Conservation (phyloP, 2,888 invertebrate species). For the Synergus itoensis region DNA sequence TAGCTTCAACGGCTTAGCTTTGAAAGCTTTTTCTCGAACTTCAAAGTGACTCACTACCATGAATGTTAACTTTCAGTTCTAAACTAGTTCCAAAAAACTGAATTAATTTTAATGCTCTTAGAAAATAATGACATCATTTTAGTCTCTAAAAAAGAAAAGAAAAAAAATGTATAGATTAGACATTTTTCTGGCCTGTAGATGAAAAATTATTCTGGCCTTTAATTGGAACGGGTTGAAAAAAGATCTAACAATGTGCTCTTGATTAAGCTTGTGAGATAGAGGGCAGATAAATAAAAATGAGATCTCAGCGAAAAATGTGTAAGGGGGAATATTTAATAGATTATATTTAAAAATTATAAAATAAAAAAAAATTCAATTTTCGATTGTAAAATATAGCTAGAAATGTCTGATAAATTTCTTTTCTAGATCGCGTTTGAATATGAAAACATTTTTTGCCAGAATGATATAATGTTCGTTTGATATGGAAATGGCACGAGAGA, state of each 20-base stretch:
- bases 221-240: neutral
- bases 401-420: neutral
- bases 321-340: neutral
- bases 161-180: neutral
- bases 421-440: neutral
- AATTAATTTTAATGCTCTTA: slow-evolving; percentile 8
- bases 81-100: neutral
- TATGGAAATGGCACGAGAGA: neutral
- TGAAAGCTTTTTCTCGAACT: slow-evolving; percentile 17
- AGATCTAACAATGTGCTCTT: neutral
- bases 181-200: neutral
- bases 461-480: neutral
- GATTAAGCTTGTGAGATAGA: slow-evolving; percentile 10
- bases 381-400: too few relatives aligned
- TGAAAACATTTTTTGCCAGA: neutral
- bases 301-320: neutral
- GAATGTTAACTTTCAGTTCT: slow-evolving; percentile 22
- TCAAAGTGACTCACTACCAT: slow-evolving; percentile 4
- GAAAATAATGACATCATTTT: neutral
- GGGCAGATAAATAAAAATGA: slow-evolving; percentile 21
- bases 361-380: neutral
- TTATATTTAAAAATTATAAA: slow-evolving; percentile 11
- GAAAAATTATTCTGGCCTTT: neutral
- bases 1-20: neutral
- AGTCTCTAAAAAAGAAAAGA: neutral